Conservation (phyloP, 2,113 vertebrate genomes). For the Tamias sibiricus region DNA sequence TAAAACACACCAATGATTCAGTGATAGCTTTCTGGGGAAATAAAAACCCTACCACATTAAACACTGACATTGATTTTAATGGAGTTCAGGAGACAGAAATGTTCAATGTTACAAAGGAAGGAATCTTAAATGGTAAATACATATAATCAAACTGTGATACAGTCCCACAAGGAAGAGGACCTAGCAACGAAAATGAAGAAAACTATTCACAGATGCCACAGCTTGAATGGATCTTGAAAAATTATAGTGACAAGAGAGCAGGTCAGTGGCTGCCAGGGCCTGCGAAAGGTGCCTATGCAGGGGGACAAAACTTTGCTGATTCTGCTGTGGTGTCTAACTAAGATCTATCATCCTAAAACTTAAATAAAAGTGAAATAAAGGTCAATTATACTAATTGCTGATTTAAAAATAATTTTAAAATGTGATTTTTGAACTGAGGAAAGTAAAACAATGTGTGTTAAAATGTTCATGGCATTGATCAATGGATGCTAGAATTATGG, state of each 20-base stretch:
- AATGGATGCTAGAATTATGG: neutral
- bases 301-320: neutral
- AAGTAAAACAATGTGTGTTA: neutral
- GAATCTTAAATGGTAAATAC: neutral
- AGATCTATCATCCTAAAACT: neutral
- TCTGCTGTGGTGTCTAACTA: neutral
- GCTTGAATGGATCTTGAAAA: too few species aligned
- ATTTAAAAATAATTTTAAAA: neutral
- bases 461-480: neutral
- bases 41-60: neutral
- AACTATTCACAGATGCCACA: too few species aligned
- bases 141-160: neutral
- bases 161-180: neutral
- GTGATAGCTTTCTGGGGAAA: neutral
- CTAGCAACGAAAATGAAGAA: neutral
- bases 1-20: neutral
- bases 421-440: neutral
- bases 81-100: neutral
- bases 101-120: neutral
- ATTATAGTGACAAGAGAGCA: neutral
- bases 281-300: neutral
- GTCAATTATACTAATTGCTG: neutral
- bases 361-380: neutral
- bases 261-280: neutral
- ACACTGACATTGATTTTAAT: neutral